Base-by-base conservation (phyloP, 2,113 vertebrate genomes). In the Nerophis ophidion region DNA sequence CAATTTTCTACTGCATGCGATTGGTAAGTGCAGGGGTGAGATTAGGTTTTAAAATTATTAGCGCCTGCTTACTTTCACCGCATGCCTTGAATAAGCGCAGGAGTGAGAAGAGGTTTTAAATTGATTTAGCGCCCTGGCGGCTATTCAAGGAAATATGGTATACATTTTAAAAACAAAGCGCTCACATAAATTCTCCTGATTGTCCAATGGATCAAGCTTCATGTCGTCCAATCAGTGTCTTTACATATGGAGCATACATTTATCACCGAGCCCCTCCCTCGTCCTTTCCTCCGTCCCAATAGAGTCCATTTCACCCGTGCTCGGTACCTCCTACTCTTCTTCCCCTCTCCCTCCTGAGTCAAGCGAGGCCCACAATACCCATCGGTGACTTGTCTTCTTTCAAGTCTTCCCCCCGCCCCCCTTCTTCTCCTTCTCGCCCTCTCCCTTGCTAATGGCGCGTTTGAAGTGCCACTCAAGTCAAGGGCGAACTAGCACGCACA, bases 381-480 rank as follows among this genome's bases (percentile, higher is more conserved):
- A 81, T 83, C 84, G 81, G 75, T 58, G 66, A 56, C 70, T 74
- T 74, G 58, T 75, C 68, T 60, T 61, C 74, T 86, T 88, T 87
- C 71, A 86, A 86, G 72, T 82, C 62, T 71, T 72, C 34, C 13
- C 7, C 34, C 2, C 34, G 8, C 34, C 4, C 33, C 13, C 34
- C 14, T 34, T 52, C 6, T 52, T 35, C 34, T 14, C 33, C 26
- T 52, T 52, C 61, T 42, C 58, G 13, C 62, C 65, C 61, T 78
- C 69, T 80, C 70, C 69, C 60, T 77, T 62, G 12, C 72, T 82
- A 77, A 75, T 81, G 70, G 73, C 66, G 64, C 51, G 46, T 84
- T 86, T 87, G 80, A 87, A 87, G 88, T 84, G 77, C 84, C 80
- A 84, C 75, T 85, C 79, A 83, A 73, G 70, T 86, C 77, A 83